Evolutionary conservation across 2,797 vertebrate genomes (phyloP), one percentile per base, ranked within the genome.

Genomic region (Falco columbarius): DNA sequence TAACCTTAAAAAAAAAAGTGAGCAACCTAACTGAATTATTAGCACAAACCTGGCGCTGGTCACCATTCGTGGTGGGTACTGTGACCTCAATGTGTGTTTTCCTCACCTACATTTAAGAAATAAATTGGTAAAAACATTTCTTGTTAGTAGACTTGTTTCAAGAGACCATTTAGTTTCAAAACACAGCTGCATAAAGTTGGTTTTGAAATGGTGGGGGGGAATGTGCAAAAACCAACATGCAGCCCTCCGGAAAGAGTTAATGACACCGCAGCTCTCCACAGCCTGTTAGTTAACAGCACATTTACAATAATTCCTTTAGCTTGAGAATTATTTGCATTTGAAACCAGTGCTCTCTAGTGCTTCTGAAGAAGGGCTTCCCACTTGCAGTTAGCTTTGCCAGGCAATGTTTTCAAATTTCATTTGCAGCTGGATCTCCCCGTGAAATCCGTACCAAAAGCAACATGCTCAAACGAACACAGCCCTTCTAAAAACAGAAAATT

Each of bases 1-100:
- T 56, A 95, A 76, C 54, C 86, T 91, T 90, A 62, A 19, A 51
- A 81, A 62, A 86, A 71, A 56, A 20, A 12, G 67, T 81, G 92
- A 95, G 63, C 54, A 91, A 90, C 96, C 97, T 96, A 58, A 93
- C 95, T 93, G 95, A 94, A 94, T 76, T n/a, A 92, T 65, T 24
- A 72, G 66, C 97, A 99, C 99, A 98, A 98, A 99, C 99, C 99
- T 99, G 98, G 94, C 98, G 98, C 97, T 98, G 99, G 94, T 99
- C 99, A 98, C 98, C 98, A 92, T 98, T 98, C 97, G 98, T 96
- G 88, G 98, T 96, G 83, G 98, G 98, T 88, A 98, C 96, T 95
- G 98, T 98, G 96, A 98, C 98, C 96, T 98, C 98, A 95, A 95
- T 98, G 97, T 98, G 98, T 97, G 98, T 97, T 98, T 98, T 99